phyloP scores from a whole-genome alignment of 2,888 invertebrate genomes.

The Disparrhopalites patrizii region DNA sequence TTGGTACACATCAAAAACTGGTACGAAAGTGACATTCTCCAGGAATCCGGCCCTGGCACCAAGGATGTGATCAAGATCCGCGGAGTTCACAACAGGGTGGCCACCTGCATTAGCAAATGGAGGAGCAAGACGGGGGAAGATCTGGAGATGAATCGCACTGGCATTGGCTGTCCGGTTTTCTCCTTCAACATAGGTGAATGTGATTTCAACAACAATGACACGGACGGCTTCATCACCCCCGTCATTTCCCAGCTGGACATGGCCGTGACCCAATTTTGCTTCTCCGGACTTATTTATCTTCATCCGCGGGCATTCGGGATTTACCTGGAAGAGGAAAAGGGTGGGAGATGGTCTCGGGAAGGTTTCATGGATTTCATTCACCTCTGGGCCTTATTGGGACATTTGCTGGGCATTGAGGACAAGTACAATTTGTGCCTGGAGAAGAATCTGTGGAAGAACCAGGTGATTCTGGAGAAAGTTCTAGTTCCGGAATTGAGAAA shows the following conservation, averaged over 20 bases:
- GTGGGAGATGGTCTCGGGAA: not conserved
- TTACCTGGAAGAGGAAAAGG: not conserved
- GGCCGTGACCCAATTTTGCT: constrained; percentile 81
- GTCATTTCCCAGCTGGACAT: constrained; percentile 74
- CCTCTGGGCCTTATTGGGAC: constrained; percentile 44
- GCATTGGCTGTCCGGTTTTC: no score
- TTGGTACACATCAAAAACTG: constrained; percentile 70
- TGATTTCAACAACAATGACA: no score
- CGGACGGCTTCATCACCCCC: not conserved
- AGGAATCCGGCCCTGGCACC: constrained; percentile 43
- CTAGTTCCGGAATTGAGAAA: constrained; percentile 33
- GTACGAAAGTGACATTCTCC: constrained; percentile 67
- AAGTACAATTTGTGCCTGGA: constrained; percentile 39
- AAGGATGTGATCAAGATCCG: constrained; percentile 37
- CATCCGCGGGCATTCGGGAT: constrained; percentile 53
- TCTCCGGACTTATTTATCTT: constrained; percentile 69
- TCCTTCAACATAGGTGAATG: no score
- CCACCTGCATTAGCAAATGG: constrained; percentile 6
- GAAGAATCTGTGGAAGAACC: constrained; percentile 23
- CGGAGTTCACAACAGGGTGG: constrained; percentile 35
- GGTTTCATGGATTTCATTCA: constrained; percentile 30
- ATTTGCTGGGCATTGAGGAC: constrained; percentile 42
- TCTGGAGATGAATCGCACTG: no score
- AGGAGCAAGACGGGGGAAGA: not conserved
- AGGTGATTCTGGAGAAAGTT: constrained; percentile 31